Conservation (phyloP, 2,113 vertebrate genomes). For the Hippolais icterina region DNA sequence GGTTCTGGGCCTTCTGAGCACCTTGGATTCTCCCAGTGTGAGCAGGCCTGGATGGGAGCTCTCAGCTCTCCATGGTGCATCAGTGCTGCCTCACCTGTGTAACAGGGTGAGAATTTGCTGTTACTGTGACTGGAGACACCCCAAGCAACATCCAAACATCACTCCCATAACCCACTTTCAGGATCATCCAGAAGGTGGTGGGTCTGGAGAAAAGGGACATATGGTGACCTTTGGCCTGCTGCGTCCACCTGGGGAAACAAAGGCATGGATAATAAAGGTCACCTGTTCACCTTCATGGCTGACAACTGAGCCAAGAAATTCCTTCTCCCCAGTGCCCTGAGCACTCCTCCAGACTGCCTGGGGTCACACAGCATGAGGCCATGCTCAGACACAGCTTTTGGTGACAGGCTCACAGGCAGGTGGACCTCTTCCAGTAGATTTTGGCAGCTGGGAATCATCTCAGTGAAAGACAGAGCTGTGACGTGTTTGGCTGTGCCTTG, state of each 20-base stretch:
- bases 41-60: neutral
- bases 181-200: neutral
- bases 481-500: neutral
- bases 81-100: neutral
- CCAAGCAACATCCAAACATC: neutral
- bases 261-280: neutral
- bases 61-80: neutral
- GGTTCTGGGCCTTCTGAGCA: neutral
- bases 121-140: neutral
- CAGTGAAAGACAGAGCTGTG: neutral
- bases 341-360: neutral
- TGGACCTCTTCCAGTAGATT: neutral
- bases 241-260: neutral
- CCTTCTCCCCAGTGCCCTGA: neutral
- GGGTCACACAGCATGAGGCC: neutral
- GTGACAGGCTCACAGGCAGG: neutral
- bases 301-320: neutral
- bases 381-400: neutral
- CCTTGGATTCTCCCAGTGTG: neutral
- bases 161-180: neutral
- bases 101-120: neutral
- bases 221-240: neutral
- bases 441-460: neutral
- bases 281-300: neutral
- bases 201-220: neutral